These are phyloP conservation scores for Hydrochoerus hydrochaeris DNA, from an alignment of 2,113 vertebrate species.

Conservation along the genomic window DNA sequence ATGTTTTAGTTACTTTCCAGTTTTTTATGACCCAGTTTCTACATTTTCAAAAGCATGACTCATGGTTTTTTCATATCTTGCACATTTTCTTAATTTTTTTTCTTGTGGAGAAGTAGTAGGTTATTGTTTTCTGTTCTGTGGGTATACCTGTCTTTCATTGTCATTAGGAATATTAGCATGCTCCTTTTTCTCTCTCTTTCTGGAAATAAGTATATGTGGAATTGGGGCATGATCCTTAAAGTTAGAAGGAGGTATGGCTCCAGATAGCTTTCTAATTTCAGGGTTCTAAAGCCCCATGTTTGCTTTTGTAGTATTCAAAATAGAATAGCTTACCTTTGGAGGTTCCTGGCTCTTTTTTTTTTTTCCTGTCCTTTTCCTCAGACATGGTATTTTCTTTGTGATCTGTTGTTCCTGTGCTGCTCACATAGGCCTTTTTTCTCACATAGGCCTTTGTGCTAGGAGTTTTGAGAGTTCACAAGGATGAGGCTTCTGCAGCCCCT, in stretches of 20 bases:
- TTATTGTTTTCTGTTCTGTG: constrained; percentile 2
- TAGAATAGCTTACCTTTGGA: not conserved
- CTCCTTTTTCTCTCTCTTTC: not conserved
- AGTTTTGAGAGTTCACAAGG: not conserved
- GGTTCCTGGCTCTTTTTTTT: constrained; percentile 2
- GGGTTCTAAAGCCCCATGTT: not conserved
- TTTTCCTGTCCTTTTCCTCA: not conserved
- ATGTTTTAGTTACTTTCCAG: not conserved
- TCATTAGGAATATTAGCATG: not conserved
- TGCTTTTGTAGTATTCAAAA: not conserved
- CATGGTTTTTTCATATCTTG: not conserved
- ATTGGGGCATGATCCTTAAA: not conserved
- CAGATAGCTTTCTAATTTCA: not conserved
- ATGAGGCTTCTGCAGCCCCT: not conserved
- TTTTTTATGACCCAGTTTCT: not conserved
- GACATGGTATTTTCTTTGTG: not conserved
- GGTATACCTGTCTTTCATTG: not conserved
- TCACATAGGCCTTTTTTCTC: not conserved
- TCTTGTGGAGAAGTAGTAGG: not conserved
- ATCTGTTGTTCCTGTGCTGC: not conserved
- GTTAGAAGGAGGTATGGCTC: not conserved
- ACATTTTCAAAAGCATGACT: not conserved
- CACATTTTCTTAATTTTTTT: not conserved
- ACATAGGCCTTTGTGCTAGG: not conserved
- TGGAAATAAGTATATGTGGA: not conserved